Evolutionary conservation across 2,888 invertebrate species (phyloP).

Genomic region (Apamea monoglypha): DNA sequence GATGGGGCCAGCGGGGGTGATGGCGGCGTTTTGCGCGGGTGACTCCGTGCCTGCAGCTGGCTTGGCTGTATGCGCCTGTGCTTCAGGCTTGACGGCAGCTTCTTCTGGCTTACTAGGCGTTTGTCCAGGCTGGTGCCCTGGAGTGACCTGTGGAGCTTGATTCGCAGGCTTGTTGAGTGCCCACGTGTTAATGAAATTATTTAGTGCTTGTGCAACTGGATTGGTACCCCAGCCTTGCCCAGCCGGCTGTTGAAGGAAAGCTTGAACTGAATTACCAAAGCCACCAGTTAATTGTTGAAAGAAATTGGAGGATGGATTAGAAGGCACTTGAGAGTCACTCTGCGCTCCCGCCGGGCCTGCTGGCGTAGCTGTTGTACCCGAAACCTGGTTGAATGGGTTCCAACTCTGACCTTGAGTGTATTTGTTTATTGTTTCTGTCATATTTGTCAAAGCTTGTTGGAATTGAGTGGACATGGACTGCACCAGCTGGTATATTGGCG

Average conservation of each 20-base stretch:
- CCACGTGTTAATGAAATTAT: fast-evolving
- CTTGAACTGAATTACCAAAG: constrained; percentile 50
- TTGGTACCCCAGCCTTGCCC: not conserved
- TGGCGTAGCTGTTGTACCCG: not conserved
- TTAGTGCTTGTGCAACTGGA: not conserved
- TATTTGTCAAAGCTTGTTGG: fast-evolving
- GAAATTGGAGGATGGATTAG: not conserved
- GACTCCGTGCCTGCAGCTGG: constrained; percentile 19
- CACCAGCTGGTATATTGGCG: fast-evolving
- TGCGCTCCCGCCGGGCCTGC: not conserved
- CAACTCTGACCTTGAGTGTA: not conserved
- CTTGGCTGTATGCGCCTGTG: constrained; percentile 8
- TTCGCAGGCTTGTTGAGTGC: constrained; percentile 19
- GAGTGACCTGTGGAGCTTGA: constrained; percentile 19
- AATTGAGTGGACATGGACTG: not conserved
- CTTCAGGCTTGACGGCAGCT: constrained; percentile 14
- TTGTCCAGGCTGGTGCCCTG: not conserved
- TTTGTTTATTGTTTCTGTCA: constrained; percentile 45
- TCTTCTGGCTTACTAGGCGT: constrained; percentile 21
- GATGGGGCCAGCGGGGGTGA: constrained; percentile 69
- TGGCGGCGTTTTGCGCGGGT: constrained; percentile 36
- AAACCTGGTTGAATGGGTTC: not conserved
- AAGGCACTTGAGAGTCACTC: constrained; percentile 45
- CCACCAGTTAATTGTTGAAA: not conserved
- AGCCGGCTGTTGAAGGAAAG: not conserved